Conservation (phyloP, 2,113 vertebrate genomes). For the Tetrax tetrax region DNA sequence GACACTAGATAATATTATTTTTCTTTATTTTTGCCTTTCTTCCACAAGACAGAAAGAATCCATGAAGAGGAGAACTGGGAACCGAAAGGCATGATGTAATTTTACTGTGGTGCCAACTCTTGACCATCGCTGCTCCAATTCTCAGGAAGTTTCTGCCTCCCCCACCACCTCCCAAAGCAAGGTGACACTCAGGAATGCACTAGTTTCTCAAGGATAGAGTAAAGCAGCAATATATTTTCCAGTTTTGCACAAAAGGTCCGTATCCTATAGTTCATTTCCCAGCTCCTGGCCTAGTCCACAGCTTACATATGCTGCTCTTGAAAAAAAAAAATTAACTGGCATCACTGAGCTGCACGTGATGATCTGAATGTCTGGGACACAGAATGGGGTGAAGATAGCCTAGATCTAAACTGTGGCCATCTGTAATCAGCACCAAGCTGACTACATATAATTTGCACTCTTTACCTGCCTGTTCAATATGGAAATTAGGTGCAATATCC, state of each 20-base stretch:
- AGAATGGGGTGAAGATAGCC: not conserved
- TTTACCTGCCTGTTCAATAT: not conserved
- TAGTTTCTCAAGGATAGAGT: not conserved
- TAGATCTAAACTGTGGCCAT: not conserved
- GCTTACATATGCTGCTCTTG: not conserved
- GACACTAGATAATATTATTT: not conserved
- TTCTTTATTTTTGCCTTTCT: not conserved
- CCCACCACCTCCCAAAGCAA: not conserved
- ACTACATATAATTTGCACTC: not conserved
- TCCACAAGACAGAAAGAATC: not conserved
- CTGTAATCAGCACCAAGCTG: not conserved
- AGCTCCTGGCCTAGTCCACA: not conserved
- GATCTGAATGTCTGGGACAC: not conserved
- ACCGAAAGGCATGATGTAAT: accelerated
- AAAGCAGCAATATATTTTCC: not conserved
- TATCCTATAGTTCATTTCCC: not conserved
- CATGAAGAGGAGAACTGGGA: not conserved
- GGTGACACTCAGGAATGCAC: not conserved
- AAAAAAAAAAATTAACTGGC: not conserved
- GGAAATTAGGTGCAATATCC: not conserved
- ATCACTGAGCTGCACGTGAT: not conserved
- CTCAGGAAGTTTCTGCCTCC: not conserved
- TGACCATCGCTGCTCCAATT: not conserved
- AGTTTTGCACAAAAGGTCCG: not conserved
- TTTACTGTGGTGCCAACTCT: not conserved